Evolutionary conservation across 2,113 vertebrate species (phyloP), one percentile per base, ranked within the genome.

Genomic region (Phasianus colchicus): DNA sequence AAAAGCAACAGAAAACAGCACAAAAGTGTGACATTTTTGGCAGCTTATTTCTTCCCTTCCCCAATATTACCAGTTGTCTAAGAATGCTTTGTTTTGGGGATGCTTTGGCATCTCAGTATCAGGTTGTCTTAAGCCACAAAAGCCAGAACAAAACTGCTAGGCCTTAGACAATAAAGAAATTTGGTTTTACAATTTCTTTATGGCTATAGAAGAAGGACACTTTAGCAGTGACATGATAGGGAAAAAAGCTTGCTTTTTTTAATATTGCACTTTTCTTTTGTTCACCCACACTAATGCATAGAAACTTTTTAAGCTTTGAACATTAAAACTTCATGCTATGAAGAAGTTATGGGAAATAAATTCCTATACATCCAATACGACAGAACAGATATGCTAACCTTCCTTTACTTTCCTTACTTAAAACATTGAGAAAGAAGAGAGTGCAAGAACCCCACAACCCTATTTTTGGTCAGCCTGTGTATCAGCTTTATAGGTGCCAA

Each of bases 251-350:
- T 73, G 95, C 93, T 83, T 95, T 96, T 95, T 87, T 96, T 95
- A 88, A 97, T 97, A 98, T 98, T 98, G 98, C 98, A 98, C 98
- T 97, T 96, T 96, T 95, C 93, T 96, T 97, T 97, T 98, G 97
- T 98, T 98, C 97, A 95, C 96, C 97, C 95, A 97, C 96, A 97
- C 97, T 97, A 97, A 97, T 97, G 97, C 97, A 98, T 94, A 98
- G 97, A 97, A 97, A 97, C 92, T 95, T 95, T 65, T 84, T 16
- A 96, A 97, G 80, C 94, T 96, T 88, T 95, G 95, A 97, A 88
- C 95, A 97, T 89, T 93, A 94, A 93, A 86, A 86, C 89, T 93
- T 95, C 92, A 96, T 66, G 95, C 80, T 85, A 96, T 96, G 93
- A 93, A 88, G 69, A 96, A 89, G 74, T 90, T 73, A 95, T 73